These are phyloP conservation scores for Mastacembelus armatus DNA, from an alignment of 2,797 vertebrate species.

Conservation along the genomic window DNA sequence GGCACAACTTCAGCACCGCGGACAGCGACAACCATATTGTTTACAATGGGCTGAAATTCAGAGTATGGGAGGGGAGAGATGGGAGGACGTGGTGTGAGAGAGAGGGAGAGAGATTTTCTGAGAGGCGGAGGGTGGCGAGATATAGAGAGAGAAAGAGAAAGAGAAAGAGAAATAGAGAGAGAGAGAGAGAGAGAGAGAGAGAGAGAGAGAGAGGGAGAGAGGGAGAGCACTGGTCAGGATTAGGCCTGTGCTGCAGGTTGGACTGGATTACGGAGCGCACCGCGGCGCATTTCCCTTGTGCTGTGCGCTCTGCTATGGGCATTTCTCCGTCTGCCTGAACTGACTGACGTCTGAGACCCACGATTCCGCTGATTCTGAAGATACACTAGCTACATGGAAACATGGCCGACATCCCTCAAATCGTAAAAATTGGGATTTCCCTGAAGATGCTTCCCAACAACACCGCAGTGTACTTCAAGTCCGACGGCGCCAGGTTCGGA, in stretches of 20 bases:
- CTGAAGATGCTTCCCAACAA: constrained; percentile 94
- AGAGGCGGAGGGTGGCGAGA: too few species aligned
- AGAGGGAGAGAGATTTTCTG: too few species aligned
- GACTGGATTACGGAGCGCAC: constrained; percentile 56
- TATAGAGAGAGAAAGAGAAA: too few species aligned
- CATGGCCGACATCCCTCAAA: constrained; percentile 90
- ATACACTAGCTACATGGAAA: constrained; percentile 41
- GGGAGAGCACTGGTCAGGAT: constrained; percentile 55
- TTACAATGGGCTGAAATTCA: too few species aligned
- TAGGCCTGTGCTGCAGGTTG: constrained; percentile 44
- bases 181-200: background rate
- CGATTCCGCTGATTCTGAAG: background rate
- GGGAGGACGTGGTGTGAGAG: too few species aligned
- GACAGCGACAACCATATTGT: constrained; percentile 20
- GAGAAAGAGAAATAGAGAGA: background rate
- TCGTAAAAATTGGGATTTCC: constrained; percentile 92
- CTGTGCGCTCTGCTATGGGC: constrained; percentile 16
- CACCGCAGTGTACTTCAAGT: constrained; percentile 93
- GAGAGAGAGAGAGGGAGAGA: constrained; percentile 7
- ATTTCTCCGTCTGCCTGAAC: background rate
- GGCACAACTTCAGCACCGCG: constrained; percentile 36
- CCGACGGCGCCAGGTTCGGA: constrained; percentile 94
- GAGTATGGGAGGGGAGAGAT: too few species aligned
- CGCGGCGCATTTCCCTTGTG: constrained; percentile 20
- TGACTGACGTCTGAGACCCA: constrained; percentile 1